Evolutionary conservation across 2,888 invertebrate species (phyloP).

Genomic region (Lordiphosa fenestrarum): DNA sequence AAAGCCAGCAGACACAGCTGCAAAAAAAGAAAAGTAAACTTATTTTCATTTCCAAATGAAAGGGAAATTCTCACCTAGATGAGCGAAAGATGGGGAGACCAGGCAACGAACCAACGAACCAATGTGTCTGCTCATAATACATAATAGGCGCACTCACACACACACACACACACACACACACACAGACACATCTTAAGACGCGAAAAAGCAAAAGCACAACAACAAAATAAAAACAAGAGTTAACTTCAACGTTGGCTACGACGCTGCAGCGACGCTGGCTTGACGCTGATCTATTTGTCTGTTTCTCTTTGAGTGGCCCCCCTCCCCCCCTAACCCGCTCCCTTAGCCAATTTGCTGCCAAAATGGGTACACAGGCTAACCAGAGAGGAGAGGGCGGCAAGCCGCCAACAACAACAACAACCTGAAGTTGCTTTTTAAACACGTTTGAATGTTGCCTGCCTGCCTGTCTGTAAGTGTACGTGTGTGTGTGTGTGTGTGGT

Average conservation of each 20-base stretch:
- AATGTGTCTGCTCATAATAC: conserved; percentile 18
- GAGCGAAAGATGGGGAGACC: conserved; percentile 47
- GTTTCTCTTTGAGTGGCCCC: not conserved
- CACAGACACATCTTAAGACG: conserved; percentile 14
- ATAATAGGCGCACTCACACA: conserved; percentile 13
- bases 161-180: conserved; percentile 14
- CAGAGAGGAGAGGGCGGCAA: not conserved
- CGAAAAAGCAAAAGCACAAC: conserved; percentile 41
- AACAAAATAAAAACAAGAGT: conserved; percentile 27
- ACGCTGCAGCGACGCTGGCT: conserved; percentile 3
- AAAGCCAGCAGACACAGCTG: conserved; percentile 2
- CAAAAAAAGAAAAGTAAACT: conserved; percentile 69
- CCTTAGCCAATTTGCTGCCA: not conserved
- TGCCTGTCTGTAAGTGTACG: not conserved
- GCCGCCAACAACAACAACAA: not conserved
- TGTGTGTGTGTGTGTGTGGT: conserved; percentile 2
- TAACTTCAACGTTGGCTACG: not conserved
- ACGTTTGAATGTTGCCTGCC: conserved; percentile 21
- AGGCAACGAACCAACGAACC: not conserved
- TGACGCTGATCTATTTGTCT: conserved; percentile 6
- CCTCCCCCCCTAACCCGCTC: not conserved
- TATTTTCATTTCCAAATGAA: conserved; percentile 78
- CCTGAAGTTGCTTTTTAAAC: conserved; percentile 8
- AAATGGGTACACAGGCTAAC: not conserved
- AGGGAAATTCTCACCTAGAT: conserved; percentile 77